Base-by-base conservation (phyloP, 2,797 vertebrate species). In the Taeniopygia guttata region DNA sequence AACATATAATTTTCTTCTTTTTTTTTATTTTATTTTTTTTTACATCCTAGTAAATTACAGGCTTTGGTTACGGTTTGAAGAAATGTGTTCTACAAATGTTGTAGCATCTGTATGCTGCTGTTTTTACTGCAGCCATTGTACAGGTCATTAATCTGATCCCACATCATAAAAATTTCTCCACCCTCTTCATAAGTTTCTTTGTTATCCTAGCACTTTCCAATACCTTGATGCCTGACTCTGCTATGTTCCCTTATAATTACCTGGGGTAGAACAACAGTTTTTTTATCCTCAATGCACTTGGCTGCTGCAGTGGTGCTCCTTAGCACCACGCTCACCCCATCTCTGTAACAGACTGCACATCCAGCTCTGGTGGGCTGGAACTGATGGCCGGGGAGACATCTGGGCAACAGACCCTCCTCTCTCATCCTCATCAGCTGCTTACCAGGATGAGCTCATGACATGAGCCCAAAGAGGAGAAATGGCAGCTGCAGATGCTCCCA, bases 41-140 rank as follows among this genome's bases (percentile, higher is more conserved):
- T 49, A 83, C 79, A 69, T 77, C 43, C 64, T 72, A 87, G 82
- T 81, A 96, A 96, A 95, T 94, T 96, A 93, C 54, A 96, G 94
- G 63, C 77, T 85, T 87, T 94, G 38, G 67, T 93, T 96, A 77
- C 62, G 69, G 54, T 89, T 96, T 84, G 73, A 86, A 95, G 76
- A 93, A 96, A 86, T 87, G 83, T 84, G 63, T 93, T 95, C 59
- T 93, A 58, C 90, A 92, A 95, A 96, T 92, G 84, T 94, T 91
- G 63, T 93, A 95, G 82, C 95, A 95, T 93, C 83, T 93, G 91
- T 93, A 77, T 64, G 81, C 52, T 93, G 87, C 90, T 95, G 90
- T 90, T 96, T 97, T 94, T 89, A 94, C 85, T 93, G 89, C 85
- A 85, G 70, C 42, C 4, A 2, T 82, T 43, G 23, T 73, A 77